Percentiles rank a stretch among this genome's conserved stretches.
Evolutionary conservation across 2,113 vertebrate genomes (phyloP).

Genomic region (Notechis scutatus): DNA sequence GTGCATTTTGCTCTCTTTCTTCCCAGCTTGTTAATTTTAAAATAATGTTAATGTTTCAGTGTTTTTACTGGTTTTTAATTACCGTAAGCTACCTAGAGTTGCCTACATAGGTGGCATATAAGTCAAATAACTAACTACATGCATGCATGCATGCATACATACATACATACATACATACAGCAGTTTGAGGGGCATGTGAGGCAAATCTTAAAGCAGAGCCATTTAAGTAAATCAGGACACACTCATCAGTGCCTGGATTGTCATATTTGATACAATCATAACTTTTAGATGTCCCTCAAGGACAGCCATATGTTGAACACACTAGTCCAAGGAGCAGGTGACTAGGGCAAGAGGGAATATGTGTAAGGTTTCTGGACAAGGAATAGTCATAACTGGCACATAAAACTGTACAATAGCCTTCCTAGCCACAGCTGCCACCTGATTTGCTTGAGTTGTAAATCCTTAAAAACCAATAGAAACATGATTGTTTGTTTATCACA

Average conservation of each 20-base stretch:
- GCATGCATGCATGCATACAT: too few relatives aligned
- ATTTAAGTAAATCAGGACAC: background rate
- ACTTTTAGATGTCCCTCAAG: background rate
- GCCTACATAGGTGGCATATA: too few relatives aligned
- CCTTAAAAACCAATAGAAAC: background rate
- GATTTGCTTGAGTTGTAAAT: background rate
- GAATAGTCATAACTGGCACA: background rate
- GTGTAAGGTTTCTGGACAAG: background rate
- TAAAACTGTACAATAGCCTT: background rate
- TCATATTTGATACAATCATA: background rate
- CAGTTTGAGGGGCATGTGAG: background rate
- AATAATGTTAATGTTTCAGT: too few relatives aligned
- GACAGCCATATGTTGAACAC: background rate
- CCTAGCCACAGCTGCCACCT: background rate
- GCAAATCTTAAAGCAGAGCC: background rate
- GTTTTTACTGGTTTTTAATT: too few relatives aligned
- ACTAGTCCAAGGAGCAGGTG: background rate
- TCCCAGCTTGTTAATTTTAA: too few relatives aligned
- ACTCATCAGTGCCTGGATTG: background rate
- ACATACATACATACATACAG: too few relatives aligned
- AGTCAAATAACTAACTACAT: too few relatives aligned
- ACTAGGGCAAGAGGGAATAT: background rate
- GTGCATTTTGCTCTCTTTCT: too few relatives aligned
- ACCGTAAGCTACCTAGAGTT: too few relatives aligned
- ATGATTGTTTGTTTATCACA: background rate